A percentile compares a stretch with the other conserved stretches of the same genome.
phyloP scores from a whole-genome alignment of 53 echinoderm and acorn worm species.

The Henricia sp. region DNA sequence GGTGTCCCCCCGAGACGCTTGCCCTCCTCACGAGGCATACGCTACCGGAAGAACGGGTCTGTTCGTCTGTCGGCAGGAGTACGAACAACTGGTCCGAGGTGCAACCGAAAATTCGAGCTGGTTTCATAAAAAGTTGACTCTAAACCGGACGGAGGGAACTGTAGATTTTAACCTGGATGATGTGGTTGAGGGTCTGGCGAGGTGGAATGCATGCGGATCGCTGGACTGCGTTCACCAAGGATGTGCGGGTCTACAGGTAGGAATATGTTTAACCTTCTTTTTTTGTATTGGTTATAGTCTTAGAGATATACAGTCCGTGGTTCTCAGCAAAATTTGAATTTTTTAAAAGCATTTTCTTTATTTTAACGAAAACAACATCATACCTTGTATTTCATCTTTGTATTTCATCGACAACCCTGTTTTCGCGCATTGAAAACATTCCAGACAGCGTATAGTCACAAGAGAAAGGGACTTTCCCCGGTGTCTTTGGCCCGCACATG shows the following conservation, averaged over 20 bases:
- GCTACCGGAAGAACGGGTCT: conserved; percentile 25
- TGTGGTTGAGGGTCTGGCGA: conserved; percentile 47
- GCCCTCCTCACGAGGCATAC: conserved; percentile 65
- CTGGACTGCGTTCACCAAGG: conserved; percentile 56
- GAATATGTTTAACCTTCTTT: not conserved
- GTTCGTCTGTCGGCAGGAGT: conserved; percentile 71
- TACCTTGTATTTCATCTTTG: too few relatives aligned
- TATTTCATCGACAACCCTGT: too few relatives aligned
- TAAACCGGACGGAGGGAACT: too few relatives aligned
- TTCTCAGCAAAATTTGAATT: too few relatives aligned
- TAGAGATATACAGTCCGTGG: too few relatives aligned
- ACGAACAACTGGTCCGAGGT: conserved; percentile 11
- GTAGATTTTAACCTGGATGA: not conserved
- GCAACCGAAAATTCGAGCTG: not conserved
- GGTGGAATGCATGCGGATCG: conserved; percentile 66
- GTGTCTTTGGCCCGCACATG: too few relatives aligned
- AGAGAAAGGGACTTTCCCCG: too few relatives aligned
- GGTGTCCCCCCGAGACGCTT: conserved; percentile 16
- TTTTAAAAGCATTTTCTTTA: too few relatives aligned
- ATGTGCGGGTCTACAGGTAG: conserved; percentile 46
- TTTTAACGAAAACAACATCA: too few relatives aligned
- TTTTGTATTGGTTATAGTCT: too few relatives aligned
- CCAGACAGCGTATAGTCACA: too few relatives aligned
- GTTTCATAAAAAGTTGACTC: not conserved
- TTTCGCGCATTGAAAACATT: too few relatives aligned